Conservation (phyloP, 1,140 invertebrate genomes). For the Saxidomus purpurata region DNA sequence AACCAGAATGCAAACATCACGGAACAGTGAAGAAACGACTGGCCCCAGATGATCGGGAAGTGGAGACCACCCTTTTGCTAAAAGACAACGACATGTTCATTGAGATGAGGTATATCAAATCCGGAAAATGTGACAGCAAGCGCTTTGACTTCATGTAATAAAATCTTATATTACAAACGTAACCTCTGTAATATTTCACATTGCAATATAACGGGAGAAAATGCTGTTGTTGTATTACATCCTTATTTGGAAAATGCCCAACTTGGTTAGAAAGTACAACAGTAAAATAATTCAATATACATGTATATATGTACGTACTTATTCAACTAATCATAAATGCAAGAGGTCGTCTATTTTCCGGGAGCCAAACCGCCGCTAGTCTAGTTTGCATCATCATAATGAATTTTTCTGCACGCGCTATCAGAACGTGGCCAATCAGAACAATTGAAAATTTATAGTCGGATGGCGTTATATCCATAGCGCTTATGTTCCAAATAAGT, state of each 20-base stretch:
- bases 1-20: neutral
- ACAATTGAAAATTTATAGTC: constrained; percentile 73
- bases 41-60: neutral
- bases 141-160: constrained; percentile 19
- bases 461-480: constrained; percentile 73
- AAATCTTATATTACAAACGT: too few species aligned
- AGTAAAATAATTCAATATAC: too few species aligned
- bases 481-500: constrained; percentile 83
- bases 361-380: constrained; percentile 87
- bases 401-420: constrained; percentile 86
- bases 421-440: constrained; percentile 84
- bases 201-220: too few species aligned
- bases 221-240: too few species aligned
- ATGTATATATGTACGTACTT: too few species aligned
- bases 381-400: constrained; percentile 86
- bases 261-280: too few species aligned
- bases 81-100: neutral
- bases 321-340: constrained; percentile 84
- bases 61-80: neutral
- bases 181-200: too few species aligned
- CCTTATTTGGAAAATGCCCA: too few species aligned
- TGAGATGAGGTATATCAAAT: neutral
- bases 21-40: neutral
- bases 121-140: neutral
- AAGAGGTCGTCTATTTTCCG: constrained; percentile 83